Evolutionary conservation across 2,888 invertebrate genomes (phyloP).

Genomic region (Spilarctia lutea): DNA sequence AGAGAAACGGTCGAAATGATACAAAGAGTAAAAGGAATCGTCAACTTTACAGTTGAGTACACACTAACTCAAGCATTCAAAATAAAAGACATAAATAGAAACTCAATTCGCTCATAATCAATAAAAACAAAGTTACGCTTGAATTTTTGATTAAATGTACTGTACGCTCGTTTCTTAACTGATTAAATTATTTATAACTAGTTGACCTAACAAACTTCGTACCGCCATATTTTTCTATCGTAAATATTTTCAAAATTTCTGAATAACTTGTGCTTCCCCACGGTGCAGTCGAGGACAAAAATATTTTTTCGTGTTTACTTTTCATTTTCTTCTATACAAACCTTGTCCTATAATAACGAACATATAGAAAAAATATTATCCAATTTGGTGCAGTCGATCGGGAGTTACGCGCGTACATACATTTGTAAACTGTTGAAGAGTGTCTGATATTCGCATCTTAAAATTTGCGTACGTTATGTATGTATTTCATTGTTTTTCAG

Average conservation of each 20-base stretch:
- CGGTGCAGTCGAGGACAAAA: too few relatives aligned
- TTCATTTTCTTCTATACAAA: too few relatives aligned
- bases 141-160: not conserved
- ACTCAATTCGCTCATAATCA: conserved; percentile 28
- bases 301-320: too few relatives aligned
- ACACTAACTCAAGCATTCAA: conserved; percentile 26
- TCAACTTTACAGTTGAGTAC: not conserved
- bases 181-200: not conserved
- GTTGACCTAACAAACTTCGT: too few relatives aligned
- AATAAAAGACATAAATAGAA: not conserved
- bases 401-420: too few relatives aligned
- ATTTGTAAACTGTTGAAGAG: not conserved
- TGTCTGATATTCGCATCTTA: not conserved
- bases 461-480: not conserved
- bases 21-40: conserved; percentile 48
- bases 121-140: conserved; percentile 26
- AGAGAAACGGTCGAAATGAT: conserved; percentile 21
- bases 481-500: not conserved
- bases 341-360: too few relatives aligned
- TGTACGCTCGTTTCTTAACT: not conserved
- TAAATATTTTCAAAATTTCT: too few relatives aligned
- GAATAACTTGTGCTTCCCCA: too few relatives aligned
- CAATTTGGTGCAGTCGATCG: too few relatives aligned
- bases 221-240: too few relatives aligned
- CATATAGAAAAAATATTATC: too few relatives aligned